phyloP scores from a whole-genome alignment of 2,797 vertebrate genomes.

The Carduelis carduelis region DNA sequence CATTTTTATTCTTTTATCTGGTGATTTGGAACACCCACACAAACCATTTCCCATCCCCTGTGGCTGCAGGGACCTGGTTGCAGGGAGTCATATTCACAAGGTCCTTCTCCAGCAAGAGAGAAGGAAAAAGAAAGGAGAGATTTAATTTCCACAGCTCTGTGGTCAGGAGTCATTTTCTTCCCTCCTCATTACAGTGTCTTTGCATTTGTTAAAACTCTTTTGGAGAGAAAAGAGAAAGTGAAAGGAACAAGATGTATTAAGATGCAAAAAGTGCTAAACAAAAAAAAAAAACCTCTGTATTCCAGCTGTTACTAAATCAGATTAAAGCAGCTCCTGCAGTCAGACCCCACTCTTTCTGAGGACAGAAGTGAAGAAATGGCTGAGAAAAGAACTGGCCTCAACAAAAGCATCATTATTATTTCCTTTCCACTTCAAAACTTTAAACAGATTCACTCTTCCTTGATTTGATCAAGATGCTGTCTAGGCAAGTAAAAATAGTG shows the following conservation, averaged over 20 bases:
- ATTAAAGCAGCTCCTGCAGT: neutral
- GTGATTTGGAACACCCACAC: neutral
- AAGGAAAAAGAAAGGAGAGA: neutral
- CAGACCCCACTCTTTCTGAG: neutral
- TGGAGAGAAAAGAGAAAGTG: neutral
- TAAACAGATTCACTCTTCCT: neutral
- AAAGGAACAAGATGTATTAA: neutral
- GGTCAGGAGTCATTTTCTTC: neutral
- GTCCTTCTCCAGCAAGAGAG: neutral
- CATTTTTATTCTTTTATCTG: neutral
- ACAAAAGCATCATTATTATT: neutral
- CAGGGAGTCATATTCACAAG: neutral
- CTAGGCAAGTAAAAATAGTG: neutral
- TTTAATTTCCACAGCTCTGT: neutral
- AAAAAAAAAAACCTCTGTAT: neutral
- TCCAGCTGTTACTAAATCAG: neutral
- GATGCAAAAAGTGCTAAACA: neutral
- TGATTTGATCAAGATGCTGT: slow-evolving; percentile 6
- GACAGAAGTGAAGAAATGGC: neutral
- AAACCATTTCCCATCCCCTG: neutral
- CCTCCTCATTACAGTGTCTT: neutral
- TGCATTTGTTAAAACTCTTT: neutral
- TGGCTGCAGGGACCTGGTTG: neutral
- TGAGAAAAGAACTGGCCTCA: neutral
- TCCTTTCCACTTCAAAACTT: neutral